Percentiles rank a stretch among this genome's conserved stretches.
These are phyloP conservation scores for Lobophora halterata DNA, from an alignment of 2,888 invertebrate genomes.

Conservation along the genomic window DNA sequence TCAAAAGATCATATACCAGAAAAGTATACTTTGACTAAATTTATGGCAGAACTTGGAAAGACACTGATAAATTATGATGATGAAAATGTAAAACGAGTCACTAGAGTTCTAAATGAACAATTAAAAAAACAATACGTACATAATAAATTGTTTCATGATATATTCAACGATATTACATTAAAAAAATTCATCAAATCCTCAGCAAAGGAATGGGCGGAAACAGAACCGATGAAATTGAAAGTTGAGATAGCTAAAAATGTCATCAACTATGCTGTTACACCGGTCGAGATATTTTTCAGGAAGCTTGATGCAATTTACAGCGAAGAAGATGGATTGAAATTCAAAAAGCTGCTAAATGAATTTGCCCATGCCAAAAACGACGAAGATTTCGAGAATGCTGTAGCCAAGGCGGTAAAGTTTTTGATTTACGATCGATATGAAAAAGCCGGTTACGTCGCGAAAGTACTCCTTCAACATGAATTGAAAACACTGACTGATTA, in stretches of 20 bases:
- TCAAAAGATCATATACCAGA: neutral
- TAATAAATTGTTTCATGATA: slow-evolving; percentile 9
- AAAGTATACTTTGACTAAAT: neutral
- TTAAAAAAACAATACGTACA: neutral
- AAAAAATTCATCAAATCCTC: slow-evolving; percentile 10
- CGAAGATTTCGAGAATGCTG: slow-evolving; percentile 11
- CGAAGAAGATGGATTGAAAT: slow-evolving; percentile 6
- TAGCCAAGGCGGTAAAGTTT: slow-evolving; percentile 13
- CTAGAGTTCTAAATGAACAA: slow-evolving; percentile 8
- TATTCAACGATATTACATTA: slow-evolving; percentile 5
- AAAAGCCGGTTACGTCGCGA: slow-evolving; percentile 1
- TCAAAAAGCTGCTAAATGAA: slow-evolving; percentile 12
- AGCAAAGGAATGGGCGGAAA: slow-evolving; percentile 5
- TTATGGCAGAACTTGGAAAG: slow-evolving; percentile 16
- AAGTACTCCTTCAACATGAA: slow-evolving; percentile 2
- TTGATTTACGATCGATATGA: slow-evolving; percentile 12
- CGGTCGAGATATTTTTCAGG: slow-evolving; percentile 7
- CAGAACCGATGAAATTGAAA: slow-evolving; percentile 17
- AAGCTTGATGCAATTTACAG: slow-evolving; percentile 12
- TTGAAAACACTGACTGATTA: slow-evolving; percentile 10
- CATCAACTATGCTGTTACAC: slow-evolving; percentile 4
- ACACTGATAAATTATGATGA: slow-evolving; percentile 14
- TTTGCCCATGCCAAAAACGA: slow-evolving; percentile 9
- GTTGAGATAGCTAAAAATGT: slow-evolving; percentile 19
- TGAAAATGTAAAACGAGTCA: slow-evolving; percentile 2